Conservation (phyloP, 2,113 vertebrate species). For the Sphaerodactylus townsendi region DNA sequence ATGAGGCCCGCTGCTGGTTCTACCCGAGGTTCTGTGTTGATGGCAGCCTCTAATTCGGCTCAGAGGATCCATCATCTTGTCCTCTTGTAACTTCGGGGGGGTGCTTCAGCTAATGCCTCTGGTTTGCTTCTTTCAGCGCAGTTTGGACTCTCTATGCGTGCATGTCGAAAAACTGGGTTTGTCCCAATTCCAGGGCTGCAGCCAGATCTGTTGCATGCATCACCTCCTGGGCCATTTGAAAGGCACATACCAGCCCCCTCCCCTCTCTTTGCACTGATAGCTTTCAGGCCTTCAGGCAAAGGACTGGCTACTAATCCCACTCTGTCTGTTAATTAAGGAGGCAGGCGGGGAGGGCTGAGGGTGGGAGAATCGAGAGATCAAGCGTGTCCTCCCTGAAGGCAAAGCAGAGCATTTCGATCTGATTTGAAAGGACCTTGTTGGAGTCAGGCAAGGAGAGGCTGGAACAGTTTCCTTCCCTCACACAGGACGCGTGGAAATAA, state of each 20-base stretch:
- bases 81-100: no score
- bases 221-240: background rate
- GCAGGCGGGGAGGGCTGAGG: constrained; percentile 41
- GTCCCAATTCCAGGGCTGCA: accelerated
- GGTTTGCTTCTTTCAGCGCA: background rate
- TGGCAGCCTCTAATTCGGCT: no score
- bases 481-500: background rate
- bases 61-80: no score
- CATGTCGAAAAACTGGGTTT: no score
- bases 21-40: no score
- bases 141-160: background rate
- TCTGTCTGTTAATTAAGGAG: constrained; percentile 61
- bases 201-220: background rate
- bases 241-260: background rate
- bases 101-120: background rate
- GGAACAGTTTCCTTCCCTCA: constrained; percentile 1
- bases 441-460: background rate
- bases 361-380: constrained; percentile 5
- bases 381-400: constrained; percentile 6
- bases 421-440: constrained; percentile 53
- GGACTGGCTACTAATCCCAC: constrained; percentile 52
- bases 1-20: no score
- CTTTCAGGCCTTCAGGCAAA: constrained; percentile 41
- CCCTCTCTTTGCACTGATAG: constrained; percentile 5
- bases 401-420: constrained; percentile 11